Evolutionary conservation across 2,888 invertebrate species (phyloP).

Genomic region (Phrixothrix hirtus): DNA sequence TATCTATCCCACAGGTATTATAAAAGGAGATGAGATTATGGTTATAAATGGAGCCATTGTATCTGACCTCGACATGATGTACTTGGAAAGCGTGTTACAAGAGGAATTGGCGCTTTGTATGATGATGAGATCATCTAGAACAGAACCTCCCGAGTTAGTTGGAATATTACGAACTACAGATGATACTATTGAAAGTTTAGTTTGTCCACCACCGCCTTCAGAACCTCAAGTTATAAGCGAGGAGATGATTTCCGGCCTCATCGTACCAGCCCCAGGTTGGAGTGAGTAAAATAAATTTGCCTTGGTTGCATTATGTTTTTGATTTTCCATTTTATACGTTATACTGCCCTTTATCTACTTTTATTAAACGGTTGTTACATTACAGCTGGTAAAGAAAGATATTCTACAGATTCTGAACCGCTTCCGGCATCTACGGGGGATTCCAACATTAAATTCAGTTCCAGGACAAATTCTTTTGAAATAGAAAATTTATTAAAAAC

Average conservation of each 20-base stretch:
- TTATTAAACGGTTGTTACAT: too few relatives aligned
- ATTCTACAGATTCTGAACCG: constrained; percentile 63
- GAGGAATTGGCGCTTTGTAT: constrained; percentile 92
- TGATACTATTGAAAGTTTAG: constrained; percentile 92
- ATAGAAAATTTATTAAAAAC: constrained; percentile 92
- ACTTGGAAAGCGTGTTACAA: constrained; percentile 93
- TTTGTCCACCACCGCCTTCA: constrained; percentile 94
- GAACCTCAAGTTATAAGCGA: constrained; percentile 93
- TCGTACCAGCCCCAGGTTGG: constrained; percentile 96
- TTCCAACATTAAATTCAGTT: constrained; percentile 54
- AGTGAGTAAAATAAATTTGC: constrained; percentile 64
- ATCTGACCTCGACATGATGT: constrained; percentile 99
- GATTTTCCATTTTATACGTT: constrained; percentile 5
- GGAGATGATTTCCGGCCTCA: constrained; percentile 94
- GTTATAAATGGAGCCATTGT: constrained; percentile 98
- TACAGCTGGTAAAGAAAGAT: constrained; percentile 16
- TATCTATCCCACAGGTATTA: constrained; percentile 71
- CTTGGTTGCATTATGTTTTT: too few relatives aligned
- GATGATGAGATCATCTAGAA: constrained; percentile 92
- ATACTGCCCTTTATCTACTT: too few relatives aligned
- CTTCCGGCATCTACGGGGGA: constrained; percentile 60
- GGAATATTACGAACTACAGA: constrained; percentile 81
- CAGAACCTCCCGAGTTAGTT: constrained; percentile 76
- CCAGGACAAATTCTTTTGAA: constrained; percentile 88
- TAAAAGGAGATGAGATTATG: constrained; percentile 98